phyloP scores from a whole-genome alignment of 2,113 vertebrate species.

The Mesocricetus auratus region DNA sequence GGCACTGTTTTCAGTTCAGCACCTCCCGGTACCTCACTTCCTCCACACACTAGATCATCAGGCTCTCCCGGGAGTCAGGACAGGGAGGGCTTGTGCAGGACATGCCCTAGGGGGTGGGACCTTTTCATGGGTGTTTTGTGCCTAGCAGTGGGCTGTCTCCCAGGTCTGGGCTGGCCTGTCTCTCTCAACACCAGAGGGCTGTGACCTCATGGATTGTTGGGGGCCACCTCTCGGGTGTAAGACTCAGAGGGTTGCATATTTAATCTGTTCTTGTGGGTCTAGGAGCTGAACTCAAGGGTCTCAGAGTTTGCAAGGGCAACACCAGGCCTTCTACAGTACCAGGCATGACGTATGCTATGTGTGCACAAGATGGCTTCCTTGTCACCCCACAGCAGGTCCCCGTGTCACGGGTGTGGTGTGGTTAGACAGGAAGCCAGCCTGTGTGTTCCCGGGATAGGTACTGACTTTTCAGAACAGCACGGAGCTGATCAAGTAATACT shows the following conservation, averaged over 20 bases:
- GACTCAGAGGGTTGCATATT: not conserved
- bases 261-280: not conserved
- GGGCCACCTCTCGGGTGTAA: no score
- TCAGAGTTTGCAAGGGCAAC: not conserved
- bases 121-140: no score
- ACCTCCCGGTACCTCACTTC: no score
- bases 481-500: rapidly evolving
- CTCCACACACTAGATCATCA: not conserved
- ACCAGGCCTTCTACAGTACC: not conserved
- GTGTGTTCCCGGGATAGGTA: not conserved
- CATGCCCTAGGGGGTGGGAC: rapidly evolving
- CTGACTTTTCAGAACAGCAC: not conserved
- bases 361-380: not conserved
- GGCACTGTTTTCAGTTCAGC: not conserved
- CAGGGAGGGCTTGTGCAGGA: rapidly evolving
- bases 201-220: no score
- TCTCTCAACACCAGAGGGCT: not conserved
- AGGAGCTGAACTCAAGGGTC: not conserved
- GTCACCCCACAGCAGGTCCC: not conserved
- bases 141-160: not conserved
- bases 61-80: rapidly evolving
- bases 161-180: not conserved
- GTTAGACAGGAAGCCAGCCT: not conserved
- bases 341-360: not conserved
- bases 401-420: no score